A percentile compares a stretch with the other conserved stretches of the same genome.
These are phyloP conservation scores for Ochotona princeps DNA, from an alignment of 2,113 vertebrate species.

Conservation along the genomic window DNA sequence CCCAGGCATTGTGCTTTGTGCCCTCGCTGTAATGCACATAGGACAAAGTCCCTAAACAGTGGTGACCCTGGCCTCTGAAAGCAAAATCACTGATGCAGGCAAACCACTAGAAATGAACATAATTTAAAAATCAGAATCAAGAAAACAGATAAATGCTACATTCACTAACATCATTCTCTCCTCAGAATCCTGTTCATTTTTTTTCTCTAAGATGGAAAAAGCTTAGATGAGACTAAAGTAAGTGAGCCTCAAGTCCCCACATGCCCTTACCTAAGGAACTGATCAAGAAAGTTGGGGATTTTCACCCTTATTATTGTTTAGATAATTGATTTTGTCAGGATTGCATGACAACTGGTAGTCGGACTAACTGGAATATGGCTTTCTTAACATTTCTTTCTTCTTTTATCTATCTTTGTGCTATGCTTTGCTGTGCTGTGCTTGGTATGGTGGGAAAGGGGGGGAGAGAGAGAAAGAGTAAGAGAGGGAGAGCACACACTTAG, in stretches of 20 bases:
- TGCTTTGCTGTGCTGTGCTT: background rate
- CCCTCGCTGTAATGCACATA: conserved; percentile 3
- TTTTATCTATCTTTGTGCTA: conserved; percentile 6
- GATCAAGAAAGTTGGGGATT: conserved; percentile 12
- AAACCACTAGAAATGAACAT: conserved; percentile 36
- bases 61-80: conserved; percentile 48
- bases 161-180: conserved; percentile 17
- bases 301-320: conserved; percentile 2
- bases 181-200: conserved; percentile 37
- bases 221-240: conserved; percentile 51
- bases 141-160: conserved; percentile 40
- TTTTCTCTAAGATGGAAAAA: conserved; percentile 43
- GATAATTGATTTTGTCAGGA: conserved; percentile 22
- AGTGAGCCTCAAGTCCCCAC: background rate
- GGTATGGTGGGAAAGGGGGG: background rate
- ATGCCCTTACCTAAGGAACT: background rate
- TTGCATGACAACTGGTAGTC: background rate
- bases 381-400: conserved; percentile 2
- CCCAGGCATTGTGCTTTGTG: conserved; percentile 46
- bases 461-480: background rate
- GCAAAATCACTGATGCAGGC: conserved; percentile 42
- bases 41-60: conserved; percentile 50
- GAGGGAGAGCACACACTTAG: background rate
- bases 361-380: background rate
- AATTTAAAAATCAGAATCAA: background rate